phyloP scores from a whole-genome alignment of 2,113 vertebrate species.

The Phaethornis superciliosus region DNA sequence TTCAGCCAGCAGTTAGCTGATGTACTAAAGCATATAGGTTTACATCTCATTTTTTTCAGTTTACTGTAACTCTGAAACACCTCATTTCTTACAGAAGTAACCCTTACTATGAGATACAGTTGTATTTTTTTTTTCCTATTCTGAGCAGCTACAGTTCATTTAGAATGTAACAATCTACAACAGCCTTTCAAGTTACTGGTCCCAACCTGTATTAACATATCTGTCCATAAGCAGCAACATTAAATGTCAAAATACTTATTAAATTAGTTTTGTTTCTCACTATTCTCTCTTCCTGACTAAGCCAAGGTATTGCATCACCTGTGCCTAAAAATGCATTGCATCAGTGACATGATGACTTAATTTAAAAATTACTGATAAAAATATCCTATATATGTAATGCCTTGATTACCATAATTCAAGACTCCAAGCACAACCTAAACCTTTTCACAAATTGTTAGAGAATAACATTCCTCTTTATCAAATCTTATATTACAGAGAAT shows the following conservation, averaged over 20 bases:
- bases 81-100: neutral
- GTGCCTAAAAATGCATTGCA: neutral
- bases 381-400: neutral
- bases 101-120: neutral
- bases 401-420: neutral
- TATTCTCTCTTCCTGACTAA: neutral
- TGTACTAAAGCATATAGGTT: neutral
- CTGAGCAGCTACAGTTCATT: neutral
- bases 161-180: neutral
- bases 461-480: neutral
- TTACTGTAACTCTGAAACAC: neutral
- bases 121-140: neutral
- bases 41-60: neutral
- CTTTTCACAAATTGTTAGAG: neutral
- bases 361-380: neutral
- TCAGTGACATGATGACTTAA: neutral
- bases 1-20: neutral
- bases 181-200: neutral
- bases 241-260: neutral
- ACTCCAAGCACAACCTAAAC: neutral
- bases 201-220: neutral
- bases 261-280: neutral
- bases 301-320: neutral
- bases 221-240: neutral
- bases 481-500: neutral